A percentile compares a stretch with the other conserved stretches of the same genome.
Conservation (phyloP, 2,888 invertebrate species). For the Silvanus unidentatus region DNA sequence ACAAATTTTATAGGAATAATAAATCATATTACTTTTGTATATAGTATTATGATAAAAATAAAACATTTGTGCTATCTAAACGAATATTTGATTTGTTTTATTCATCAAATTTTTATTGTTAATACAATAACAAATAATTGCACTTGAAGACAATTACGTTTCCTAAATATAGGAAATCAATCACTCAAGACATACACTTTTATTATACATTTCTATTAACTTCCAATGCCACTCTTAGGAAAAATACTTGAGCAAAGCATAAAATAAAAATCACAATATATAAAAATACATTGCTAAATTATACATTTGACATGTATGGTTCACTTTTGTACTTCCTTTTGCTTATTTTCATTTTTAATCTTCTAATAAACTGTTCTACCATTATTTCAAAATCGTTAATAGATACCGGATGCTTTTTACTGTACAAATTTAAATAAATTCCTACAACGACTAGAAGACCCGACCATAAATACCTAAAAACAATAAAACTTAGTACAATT, state of each 20-base stretch:
- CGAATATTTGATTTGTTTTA: slow-evolving; percentile 5
- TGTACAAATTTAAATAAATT: slow-evolving; percentile 89
- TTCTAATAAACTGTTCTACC: slow-evolving; percentile 23
- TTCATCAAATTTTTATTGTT: no score
- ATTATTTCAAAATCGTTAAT: slow-evolving; percentile 35
- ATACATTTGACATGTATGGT: slow-evolving; percentile 53
- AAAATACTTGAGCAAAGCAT: background rate
- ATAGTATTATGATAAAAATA: slow-evolving; percentile 23
- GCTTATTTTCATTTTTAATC: background rate
- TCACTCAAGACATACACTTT: slow-evolving; percentile 14
- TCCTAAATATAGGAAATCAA: slow-evolving; percentile 4
- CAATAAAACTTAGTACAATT: slow-evolving; percentile 1
- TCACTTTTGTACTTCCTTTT: slow-evolving; percentile 25
- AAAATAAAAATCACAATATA: background rate
- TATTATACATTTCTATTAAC: no score
- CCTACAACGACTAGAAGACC: slow-evolving; percentile 82
- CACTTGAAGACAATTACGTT: background rate
- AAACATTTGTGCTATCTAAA: slow-evolving; percentile 17
- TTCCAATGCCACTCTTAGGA: no score
- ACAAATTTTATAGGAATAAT: slow-evolving; percentile 27
- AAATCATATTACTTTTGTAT: slow-evolving; percentile 26
- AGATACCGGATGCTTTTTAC: slow-evolving; percentile 60
- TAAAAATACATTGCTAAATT: background rate
- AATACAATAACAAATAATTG: no score
- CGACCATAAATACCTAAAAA: slow-evolving; percentile 81